These are phyloP conservation scores for Pandemis corylana DNA, from an alignment of 2,888 invertebrate species.

Conservation along the genomic window DNA sequence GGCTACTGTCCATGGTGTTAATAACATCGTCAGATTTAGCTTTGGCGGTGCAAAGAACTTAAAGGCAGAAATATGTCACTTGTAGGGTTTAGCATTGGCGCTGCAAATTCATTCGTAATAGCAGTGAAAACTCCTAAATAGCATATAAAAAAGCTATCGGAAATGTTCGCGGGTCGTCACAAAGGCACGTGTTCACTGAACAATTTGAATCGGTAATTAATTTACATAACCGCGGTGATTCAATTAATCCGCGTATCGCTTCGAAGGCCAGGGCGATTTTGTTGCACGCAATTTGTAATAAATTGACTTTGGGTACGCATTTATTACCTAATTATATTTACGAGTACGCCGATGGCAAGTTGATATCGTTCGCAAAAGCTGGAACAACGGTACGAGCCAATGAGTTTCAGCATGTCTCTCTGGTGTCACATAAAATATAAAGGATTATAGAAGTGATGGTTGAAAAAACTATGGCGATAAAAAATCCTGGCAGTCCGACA, in stretches of 20 bases:
- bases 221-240: slow-evolving; percentile 32
- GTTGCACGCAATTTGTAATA: slow-evolving; percentile 21
- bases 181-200: slow-evolving; percentile 27
- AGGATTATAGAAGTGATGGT: too few relatives aligned
- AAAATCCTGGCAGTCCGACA: too few relatives aligned
- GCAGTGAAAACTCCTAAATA: background rate
- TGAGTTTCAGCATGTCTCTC: too few relatives aligned
- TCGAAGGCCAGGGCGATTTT: slow-evolving; percentile 5
- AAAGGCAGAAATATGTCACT: too few relatives aligned
- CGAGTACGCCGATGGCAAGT: slow-evolving; percentile 1
- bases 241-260: slow-evolving; percentile 32
- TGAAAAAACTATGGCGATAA: too few relatives aligned
- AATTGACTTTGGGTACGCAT: slow-evolving; percentile 23
- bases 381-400: background rate
- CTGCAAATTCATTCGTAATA: background rate
- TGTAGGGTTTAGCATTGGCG: background rate
- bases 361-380: background rate
- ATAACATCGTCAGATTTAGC: background rate
- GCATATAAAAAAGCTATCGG: slow-evolving; percentile 5
- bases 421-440: too few relatives aligned
- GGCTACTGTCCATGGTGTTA: too few relatives aligned
- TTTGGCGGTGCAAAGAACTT: background rate
- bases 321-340: slow-evolving; percentile 9
- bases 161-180: slow-evolving; percentile 19
- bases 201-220: slow-evolving; percentile 28